phyloP scores from a whole-genome alignment of 2,888 invertebrate genomes.

The Drosophila atripex region DNA sequence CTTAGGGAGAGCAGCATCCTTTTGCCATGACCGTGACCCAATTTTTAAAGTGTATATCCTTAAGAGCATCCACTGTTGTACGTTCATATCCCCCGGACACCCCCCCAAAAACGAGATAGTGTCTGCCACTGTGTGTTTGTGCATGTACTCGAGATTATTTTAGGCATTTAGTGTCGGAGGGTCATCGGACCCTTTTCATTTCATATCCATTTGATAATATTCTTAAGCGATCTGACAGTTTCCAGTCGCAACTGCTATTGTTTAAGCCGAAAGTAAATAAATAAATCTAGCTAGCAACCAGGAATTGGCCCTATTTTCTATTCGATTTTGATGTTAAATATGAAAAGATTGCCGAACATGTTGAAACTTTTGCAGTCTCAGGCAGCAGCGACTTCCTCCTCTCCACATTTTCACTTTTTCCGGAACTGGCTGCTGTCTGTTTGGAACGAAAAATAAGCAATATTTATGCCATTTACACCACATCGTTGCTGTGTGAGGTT shows the following conservation, averaged over 20 bases:
- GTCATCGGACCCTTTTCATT: not conserved
- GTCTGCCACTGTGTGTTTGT: not conserved
- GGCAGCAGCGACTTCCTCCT: not conserved
- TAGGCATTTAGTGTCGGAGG: not conserved
- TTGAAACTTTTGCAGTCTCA: too few species aligned
- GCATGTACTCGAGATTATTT: not conserved
- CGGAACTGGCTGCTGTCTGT: not conserved
- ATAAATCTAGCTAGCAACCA: not conserved
- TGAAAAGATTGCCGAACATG: too few species aligned
- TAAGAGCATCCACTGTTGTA: not conserved
- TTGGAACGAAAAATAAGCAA: not conserved
- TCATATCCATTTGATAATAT: constrained; percentile 6
- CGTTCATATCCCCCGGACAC: not conserved
- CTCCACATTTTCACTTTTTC: not conserved
- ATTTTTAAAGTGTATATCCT: not conserved
- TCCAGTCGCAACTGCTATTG: constrained; percentile 18
- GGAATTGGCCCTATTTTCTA: too few species aligned
- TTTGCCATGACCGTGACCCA: not conserved
- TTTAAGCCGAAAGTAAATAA: constrained; percentile 2
- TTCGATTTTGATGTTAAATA: too few species aligned
- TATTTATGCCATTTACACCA: constrained; percentile 3
- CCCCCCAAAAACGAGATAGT: not conserved
- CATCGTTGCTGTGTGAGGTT: constrained; percentile 21
- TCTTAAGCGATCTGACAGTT: constrained; percentile 9
- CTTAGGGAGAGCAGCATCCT: not conserved